These are phyloP conservation scores for Pachyramphus minor DNA, from an alignment of 2,113 vertebrate species.

Conservation along the genomic window DNA sequence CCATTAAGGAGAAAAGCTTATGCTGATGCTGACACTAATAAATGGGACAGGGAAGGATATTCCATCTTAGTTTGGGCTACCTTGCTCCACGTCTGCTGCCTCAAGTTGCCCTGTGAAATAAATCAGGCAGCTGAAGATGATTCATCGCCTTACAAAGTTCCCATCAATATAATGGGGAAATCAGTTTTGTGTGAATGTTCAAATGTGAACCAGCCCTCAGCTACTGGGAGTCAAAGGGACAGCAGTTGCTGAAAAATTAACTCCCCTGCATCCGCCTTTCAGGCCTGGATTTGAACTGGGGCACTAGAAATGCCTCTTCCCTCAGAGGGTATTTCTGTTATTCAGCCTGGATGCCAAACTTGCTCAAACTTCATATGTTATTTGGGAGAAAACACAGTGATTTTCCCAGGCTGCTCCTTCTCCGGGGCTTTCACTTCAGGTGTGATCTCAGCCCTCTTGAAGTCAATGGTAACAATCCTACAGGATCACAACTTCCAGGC, in stretches of 20 bases:
- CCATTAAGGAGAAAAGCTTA: slow-evolving; percentile 63
- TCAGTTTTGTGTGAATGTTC: slow-evolving; percentile 29
- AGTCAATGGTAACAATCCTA: not conserved
- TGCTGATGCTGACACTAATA: slow-evolving; percentile 61
- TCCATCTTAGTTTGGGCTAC: slow-evolving; percentile 54
- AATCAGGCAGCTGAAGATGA: slow-evolving; percentile 50
- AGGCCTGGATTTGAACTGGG: not conserved
- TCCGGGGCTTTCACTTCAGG: not conserved
- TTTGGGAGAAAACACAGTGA: not conserved
- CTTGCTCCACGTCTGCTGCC: slow-evolving; percentile 46
- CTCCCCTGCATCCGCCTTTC: not conserved
- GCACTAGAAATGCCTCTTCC: not conserved
- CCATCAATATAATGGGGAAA: slow-evolving; percentile 40
- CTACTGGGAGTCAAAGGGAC: not conserved
- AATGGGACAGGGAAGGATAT: slow-evolving; percentile 34
- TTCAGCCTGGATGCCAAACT: not conserved
- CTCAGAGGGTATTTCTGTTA: not conserved
- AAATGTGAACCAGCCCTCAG: not conserved
- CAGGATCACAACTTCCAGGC: not conserved
- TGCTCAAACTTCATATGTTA: not conserved
- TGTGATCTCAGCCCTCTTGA: not conserved
- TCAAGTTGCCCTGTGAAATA: slow-evolving; percentile 40
- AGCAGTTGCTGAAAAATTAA: not conserved
- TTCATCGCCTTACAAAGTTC: slow-evolving; percentile 38
- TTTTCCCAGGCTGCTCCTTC: not conserved